These are phyloP conservation scores for Doris montereyensis DNA, from an alignment of 2,888 invertebrate species.

Conservation along the genomic window DNA sequence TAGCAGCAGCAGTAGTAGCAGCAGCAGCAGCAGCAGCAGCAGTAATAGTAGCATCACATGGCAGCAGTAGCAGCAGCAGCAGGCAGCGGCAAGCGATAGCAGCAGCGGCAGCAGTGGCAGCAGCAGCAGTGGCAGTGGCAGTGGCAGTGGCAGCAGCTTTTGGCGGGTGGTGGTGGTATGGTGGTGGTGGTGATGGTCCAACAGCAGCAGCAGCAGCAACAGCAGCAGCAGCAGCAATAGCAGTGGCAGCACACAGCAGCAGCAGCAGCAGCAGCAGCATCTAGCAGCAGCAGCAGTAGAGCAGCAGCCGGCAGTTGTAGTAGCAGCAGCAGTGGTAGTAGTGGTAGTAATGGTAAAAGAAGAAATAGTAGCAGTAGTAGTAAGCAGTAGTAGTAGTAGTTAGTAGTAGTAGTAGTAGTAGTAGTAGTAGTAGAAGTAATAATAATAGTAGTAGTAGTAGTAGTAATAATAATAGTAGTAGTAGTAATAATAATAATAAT, in stretches of 20 bases:
- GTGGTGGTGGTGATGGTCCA: too few species aligned
- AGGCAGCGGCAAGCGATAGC: too few species aligned
- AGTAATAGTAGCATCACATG: not conserved
- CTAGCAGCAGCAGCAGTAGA: not conserved
- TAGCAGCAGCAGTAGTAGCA: not conserved
- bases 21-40: not conserved
- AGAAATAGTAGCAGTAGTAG: too few species aligned
- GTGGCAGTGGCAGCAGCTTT: not conserved
- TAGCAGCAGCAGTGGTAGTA: not conserved
- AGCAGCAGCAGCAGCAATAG: not conserved
- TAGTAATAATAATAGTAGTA: not conserved
- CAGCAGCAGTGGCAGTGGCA: slow-evolving; percentile 4
- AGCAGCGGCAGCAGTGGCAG: slow-evolving; percentile 13
- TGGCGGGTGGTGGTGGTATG: too few species aligned
- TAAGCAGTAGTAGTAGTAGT: too few species aligned
- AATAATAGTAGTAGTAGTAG: not conserved
- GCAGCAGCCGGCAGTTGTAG: too few species aligned
- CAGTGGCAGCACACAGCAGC: too few species aligned
- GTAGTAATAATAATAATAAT: not conserved
- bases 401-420: too few species aligned
- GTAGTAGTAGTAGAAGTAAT: too few species aligned
- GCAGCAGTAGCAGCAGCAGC: too few species aligned
- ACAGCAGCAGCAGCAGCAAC: not conserved
- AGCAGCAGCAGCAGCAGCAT: too few species aligned
- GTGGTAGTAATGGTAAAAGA: too few species aligned